Percentiles rank a stretch among this genome's conserved stretches.
phyloP scores from a whole-genome alignment of 2,113 vertebrate genomes.

The Labeo rohita region DNA sequence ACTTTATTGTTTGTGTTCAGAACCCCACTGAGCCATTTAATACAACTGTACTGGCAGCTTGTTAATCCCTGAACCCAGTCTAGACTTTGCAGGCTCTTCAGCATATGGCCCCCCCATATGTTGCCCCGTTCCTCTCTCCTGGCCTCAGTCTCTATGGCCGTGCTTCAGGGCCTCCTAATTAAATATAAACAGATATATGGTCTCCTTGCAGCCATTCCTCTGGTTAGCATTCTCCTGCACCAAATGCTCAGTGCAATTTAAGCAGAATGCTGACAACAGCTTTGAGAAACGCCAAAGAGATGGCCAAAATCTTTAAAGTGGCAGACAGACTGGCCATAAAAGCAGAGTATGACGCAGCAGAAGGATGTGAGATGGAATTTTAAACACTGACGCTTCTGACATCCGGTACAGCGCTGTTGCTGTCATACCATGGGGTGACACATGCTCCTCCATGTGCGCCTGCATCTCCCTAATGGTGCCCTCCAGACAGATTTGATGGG shows the following conservation, averaged over 20 bases:
- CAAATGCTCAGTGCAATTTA: slow-evolving; percentile 29
- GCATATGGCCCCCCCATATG: slow-evolving; percentile 46
- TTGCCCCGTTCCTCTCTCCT: not conserved
- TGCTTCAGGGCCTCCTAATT: slow-evolving; percentile 52
- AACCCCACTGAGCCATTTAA: not conserved
- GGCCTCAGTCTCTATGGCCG: not conserved
- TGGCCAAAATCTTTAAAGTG: not conserved
- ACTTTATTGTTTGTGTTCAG: slow-evolving; percentile 29
- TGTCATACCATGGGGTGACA: not conserved
- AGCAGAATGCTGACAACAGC: not conserved
- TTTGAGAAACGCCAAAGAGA: not conserved
- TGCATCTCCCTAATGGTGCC: slow-evolving; percentile 51
- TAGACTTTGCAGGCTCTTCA: slow-evolving; percentile 40
- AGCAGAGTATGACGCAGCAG: slow-evolving; percentile 18
- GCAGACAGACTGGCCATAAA: slow-evolving; percentile 2
- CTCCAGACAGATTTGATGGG: slow-evolving; percentile 35
- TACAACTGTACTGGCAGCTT: slow-evolving; percentile 31
- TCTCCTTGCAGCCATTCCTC: slow-evolving; percentile 26
- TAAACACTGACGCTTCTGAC: not conserved
- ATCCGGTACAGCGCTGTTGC: not conserved
- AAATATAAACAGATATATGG: slow-evolving; percentile 53
- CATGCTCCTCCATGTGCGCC: slow-evolving; percentile 3
- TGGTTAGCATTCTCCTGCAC: not conserved
- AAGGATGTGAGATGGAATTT: slow-evolving; percentile 23
- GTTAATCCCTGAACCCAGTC: slow-evolving; percentile 46